Evolutionary conservation across 1,140 invertebrate genomes (phyloP).

Genomic region (Diorhabda carinulata): DNA sequence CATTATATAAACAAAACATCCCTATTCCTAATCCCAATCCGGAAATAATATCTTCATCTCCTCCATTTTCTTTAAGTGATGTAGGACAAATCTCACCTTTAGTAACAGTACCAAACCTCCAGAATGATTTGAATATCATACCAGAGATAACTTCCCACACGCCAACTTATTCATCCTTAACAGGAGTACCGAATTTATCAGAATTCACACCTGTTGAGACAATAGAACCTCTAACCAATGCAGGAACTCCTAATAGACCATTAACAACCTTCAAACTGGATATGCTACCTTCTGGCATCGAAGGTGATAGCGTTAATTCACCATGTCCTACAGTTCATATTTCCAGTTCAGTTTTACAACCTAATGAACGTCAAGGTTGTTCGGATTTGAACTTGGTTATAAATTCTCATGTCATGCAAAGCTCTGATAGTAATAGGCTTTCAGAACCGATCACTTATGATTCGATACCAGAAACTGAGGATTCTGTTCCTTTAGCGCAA

Average conservation of each 20-base stretch:
- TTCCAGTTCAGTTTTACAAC: conserved; percentile 33
- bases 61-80: conserved; percentile 33
- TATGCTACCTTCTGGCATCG: conserved; percentile 29
- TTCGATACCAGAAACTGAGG: conserved; percentile 5
- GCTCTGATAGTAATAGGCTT: conserved; percentile 22
- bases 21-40: conserved; percentile 38
- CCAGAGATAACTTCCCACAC: conserved; percentile 35
- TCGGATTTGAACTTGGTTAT: conserved; percentile 44
- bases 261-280: conserved; percentile 37
- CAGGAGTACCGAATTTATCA: conserved; percentile 23
- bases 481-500: conserved; percentile 20
- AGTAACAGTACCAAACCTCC: neutral
- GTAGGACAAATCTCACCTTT: conserved; percentile 13
- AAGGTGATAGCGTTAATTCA: conserved; percentile 19
- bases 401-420: conserved; percentile 43
- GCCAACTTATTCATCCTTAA: conserved; percentile 30
- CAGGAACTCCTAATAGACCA: conserved; percentile 18
- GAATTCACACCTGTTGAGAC: conserved; percentile 14
- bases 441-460: conserved; percentile 33
- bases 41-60: conserved; percentile 39
- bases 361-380: conserved; percentile 38
- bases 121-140: conserved; percentile 8
- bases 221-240: conserved; percentile 10
- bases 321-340: conserved; percentile 40
- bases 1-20: conserved; percentile 34